Evolutionary conservation across 2,888 invertebrate species (phyloP).

Genomic region (Petrophora chlorosata): DNA sequence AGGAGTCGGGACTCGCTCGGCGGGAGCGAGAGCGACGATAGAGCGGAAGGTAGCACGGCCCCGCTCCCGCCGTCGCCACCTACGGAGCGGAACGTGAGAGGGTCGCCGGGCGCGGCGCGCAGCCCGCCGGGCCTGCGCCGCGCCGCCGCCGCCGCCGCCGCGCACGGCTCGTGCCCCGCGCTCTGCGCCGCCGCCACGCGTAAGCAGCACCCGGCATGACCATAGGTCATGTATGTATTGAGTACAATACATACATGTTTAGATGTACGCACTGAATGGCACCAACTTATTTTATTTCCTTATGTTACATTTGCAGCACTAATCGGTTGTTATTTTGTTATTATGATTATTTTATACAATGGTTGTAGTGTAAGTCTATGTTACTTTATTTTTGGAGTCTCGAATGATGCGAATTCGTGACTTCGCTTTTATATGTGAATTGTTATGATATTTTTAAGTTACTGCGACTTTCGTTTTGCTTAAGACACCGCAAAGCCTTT

Average conservation of each 20-base stretch:
- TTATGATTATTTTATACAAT: neutral
- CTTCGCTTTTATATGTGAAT: neutral
- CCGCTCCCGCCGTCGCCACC: slow-evolving; percentile 32
- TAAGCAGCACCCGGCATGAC: slow-evolving; percentile 48
- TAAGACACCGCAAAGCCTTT: slow-evolving; percentile 4
- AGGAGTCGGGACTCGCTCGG: slow-evolving; percentile 51
- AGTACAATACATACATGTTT: slow-evolving; percentile 30
- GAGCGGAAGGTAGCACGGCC: too few relatives aligned
- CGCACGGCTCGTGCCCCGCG: slow-evolving; percentile 43
- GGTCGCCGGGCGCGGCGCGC: neutral
- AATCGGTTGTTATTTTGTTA: neutral
- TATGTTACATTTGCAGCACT: neutral
- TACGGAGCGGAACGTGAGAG: neutral
- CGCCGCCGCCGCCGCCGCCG: slow-evolving; percentile 33
- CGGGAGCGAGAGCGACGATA: slow-evolving; percentile 44
- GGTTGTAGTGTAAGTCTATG: neutral
- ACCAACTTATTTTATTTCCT: neutral
- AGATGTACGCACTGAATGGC: slow-evolving; percentile 27
- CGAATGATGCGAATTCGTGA: neutral
- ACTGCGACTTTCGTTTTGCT: slow-evolving; percentile 8
- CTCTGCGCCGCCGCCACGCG: slow-evolving; percentile 42
- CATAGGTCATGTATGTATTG: too few relatives aligned
- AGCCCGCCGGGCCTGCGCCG: slow-evolving; percentile 65
- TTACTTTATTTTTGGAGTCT: neutral
- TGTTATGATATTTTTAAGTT: slow-evolving; percentile 13